These are phyloP conservation scores for Exaiptasia diaphana DNA, from an alignment of 64 coral and sea anemone genomes.

Conservation along the genomic window DNA sequence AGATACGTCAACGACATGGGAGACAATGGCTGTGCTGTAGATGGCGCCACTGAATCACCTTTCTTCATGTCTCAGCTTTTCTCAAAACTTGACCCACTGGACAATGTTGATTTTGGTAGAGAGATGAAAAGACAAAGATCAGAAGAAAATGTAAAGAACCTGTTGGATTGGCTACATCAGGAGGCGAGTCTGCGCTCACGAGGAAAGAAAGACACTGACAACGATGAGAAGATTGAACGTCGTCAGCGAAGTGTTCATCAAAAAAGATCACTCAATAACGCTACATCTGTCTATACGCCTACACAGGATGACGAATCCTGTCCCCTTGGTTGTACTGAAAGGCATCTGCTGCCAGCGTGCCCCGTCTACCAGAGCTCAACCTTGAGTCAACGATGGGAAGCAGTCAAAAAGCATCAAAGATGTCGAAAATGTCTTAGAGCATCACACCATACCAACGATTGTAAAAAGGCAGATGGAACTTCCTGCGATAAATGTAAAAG, in stretches of 20 bases:
- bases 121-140: constrained; percentile 39
- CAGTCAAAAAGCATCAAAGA: constrained; percentile 7
- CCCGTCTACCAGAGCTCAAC: constrained; percentile 14
- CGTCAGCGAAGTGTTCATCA: background rate
- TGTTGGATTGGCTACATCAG: constrained; percentile 31
- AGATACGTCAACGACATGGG: constrained; percentile 25
- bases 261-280: background rate
- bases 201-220: constrained; percentile 1
- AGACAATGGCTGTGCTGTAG: constrained; percentile 24
- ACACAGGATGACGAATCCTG: constrained; percentile 4
- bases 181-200: constrained; percentile 28
- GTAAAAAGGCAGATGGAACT: constrained; percentile 46
- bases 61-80: constrained; percentile 43
- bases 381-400: constrained; percentile 36
- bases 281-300: background rate
- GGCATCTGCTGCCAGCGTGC: constrained; percentile 52
- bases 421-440: constrained; percentile 44
- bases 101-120: constrained; percentile 32
- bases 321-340: constrained; percentile 20
- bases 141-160: constrained; percentile 43
- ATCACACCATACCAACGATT: constrained; percentile 46
- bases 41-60: constrained; percentile 1
- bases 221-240: background rate
- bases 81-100: constrained; percentile 34
- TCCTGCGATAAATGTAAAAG: constrained; percentile 46